These are phyloP conservation scores for Metridium senile DNA, from an alignment of 92 coral and sea anemone species.

Conservation along the genomic window DNA sequence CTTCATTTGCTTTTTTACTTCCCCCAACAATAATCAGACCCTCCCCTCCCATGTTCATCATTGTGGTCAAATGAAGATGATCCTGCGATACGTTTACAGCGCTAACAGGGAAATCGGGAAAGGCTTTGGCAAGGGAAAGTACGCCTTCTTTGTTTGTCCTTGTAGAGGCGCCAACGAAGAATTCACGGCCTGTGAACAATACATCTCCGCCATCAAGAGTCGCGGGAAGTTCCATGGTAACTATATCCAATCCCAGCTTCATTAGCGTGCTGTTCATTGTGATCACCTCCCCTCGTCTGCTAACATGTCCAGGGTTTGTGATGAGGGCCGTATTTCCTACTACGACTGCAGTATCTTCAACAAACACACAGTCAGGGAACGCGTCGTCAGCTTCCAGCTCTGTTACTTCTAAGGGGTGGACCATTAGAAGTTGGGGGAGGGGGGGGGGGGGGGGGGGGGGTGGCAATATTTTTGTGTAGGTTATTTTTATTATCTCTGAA, in stretches of 20 bases:
- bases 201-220: slow-evolving; percentile 94
- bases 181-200: slow-evolving; percentile 89
- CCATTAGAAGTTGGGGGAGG: too few species aligned
- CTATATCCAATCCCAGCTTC: slow-evolving; percentile 64
- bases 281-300: slow-evolving; percentile 71
- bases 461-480: too few species aligned
- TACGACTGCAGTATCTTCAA: slow-evolving; percentile 89
- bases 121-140: slow-evolving; percentile 56
- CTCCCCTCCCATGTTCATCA: slow-evolving; percentile 88
- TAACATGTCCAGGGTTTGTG: slow-evolving; percentile 66
- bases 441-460: too few species aligned
- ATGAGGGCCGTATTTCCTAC: slow-evolving; percentile 76
- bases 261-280: slow-evolving; percentile 57
- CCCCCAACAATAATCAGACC: slow-evolving; percentile 61
- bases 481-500: too few species aligned
- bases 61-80: slow-evolving; percentile 74
- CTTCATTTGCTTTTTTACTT: slow-evolving; percentile 58
- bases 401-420: slow-evolving; percentile 53
- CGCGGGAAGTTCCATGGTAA: slow-evolving; percentile 82
- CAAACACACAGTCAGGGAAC: slow-evolving; percentile 91
- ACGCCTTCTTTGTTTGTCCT: slow-evolving; percentile 78
- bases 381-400: slow-evolving; percentile 72
- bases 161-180: slow-evolving; percentile 78
- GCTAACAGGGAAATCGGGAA: slow-evolving; percentile 73
- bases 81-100: slow-evolving; percentile 46